A percentile compares a stretch with the other conserved stretches of the same genome.
Evolutionary conservation across 2,888 invertebrate species (phyloP).

Genomic region (Microplitis deprimator): DNA sequence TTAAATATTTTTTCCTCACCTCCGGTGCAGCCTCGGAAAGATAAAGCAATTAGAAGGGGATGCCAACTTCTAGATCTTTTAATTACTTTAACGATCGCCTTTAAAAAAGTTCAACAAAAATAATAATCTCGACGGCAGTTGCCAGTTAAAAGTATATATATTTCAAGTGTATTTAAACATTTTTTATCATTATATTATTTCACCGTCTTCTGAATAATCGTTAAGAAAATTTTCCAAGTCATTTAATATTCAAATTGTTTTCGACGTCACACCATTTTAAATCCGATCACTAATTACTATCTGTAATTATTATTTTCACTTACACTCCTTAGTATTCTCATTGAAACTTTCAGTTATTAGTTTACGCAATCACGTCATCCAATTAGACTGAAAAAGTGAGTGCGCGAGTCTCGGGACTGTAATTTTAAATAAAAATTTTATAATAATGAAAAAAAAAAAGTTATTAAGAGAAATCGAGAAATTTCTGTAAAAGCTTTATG

Average conservation of each 20-base stretch:
- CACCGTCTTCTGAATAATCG: neutral
- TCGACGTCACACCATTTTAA: no score
- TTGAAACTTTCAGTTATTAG: neutral
- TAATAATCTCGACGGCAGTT: conserved; percentile 8
- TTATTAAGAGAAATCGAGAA: neutral
- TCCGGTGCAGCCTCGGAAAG: conserved; percentile 23
- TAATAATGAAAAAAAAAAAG: neutral
- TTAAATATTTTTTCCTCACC: conserved; percentile 5
- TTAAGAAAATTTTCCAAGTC: no score
- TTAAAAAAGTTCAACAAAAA: conserved; percentile 19
- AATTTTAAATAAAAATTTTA: neutral
- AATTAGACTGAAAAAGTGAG: no score
- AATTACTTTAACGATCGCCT: conserved; percentile 37
- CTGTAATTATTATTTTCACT: no score
- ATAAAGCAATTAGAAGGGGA: conserved; percentile 38
- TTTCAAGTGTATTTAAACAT: neutral
- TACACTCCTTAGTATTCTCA: no score
- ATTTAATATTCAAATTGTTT: no score
- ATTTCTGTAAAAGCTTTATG: neutral
- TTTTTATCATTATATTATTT: neutral
- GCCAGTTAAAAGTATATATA: neutral
- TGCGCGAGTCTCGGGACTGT: neutral
- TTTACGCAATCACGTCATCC: neutral
- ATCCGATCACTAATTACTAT: no score
- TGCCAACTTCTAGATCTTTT: conserved; percentile 28